phyloP scores from a whole-genome alignment of 2,113 vertebrate species.

The Sporophila hypoxantha region DNA sequence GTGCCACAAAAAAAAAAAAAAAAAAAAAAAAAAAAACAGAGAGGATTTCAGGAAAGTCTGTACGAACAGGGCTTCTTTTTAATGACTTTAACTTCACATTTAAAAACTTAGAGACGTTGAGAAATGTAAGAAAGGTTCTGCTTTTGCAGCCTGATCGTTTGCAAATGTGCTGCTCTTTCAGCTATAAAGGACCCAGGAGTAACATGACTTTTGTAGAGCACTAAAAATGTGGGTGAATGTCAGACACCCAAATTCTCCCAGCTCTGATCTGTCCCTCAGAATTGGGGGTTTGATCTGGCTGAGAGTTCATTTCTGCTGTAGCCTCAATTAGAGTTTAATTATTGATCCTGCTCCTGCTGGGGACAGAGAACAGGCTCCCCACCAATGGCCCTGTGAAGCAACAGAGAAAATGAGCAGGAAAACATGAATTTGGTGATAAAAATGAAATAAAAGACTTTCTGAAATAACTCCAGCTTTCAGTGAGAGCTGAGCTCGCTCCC shows the following conservation, averaged over 20 bases:
- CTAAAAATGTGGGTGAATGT: background rate
- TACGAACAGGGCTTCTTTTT: background rate
- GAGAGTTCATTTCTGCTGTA: background rate
- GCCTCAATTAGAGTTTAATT: background rate
- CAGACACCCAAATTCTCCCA: background rate
- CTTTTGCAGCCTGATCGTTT: background rate
- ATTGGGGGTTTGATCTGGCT: background rate
- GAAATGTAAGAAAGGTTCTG: background rate
- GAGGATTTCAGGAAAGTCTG: background rate
- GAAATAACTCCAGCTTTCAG: background rate
- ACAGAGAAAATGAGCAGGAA: background rate
- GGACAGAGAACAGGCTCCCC: background rate
- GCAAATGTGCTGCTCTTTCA: background rate
- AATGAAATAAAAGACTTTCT: background rate
- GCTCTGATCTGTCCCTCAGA: background rate
- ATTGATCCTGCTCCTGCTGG: background rate
- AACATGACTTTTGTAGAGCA: accelerated
- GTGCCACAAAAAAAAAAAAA: accelerated
- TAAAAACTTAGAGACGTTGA: background rate
- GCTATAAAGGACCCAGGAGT: accelerated
- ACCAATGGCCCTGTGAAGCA: background rate
- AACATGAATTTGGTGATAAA: background rate
- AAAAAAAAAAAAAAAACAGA: accelerated
- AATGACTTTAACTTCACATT: background rate
- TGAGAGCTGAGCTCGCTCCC: too few relatives aligned